A percentile compares a stretch with the other conserved stretches of the same genome.
Evolutionary conservation across 2,797 vertebrate species (phyloP).

Genomic region (Tauraco hartlaubi): DNA sequence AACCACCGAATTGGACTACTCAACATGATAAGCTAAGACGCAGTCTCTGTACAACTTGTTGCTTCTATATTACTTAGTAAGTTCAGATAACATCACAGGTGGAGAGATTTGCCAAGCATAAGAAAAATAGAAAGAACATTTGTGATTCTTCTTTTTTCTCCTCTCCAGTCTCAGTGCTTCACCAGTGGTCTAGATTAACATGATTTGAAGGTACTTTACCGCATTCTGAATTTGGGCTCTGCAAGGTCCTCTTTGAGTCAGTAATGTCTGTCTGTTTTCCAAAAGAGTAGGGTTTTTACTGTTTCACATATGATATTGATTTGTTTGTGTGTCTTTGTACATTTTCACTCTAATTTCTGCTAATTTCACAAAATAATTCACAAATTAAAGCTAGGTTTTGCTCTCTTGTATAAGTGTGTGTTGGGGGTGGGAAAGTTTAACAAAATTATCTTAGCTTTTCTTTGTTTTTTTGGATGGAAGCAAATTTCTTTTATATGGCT

Average conservation of each 20-base stretch:
- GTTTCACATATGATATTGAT: background rate
- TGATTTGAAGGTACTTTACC: background rate
- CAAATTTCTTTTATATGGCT: background rate
- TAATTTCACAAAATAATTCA: background rate
- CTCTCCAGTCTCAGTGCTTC: background rate
- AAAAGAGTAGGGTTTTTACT: background rate
- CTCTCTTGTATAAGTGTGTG: background rate
- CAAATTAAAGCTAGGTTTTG: background rate
- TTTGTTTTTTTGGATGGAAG: background rate
- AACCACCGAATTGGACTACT: background rate
- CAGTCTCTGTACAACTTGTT: background rate
- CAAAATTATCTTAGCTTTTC: background rate
- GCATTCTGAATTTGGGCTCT: background rate
- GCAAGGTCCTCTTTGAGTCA: background rate
- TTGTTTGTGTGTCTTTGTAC: background rate
- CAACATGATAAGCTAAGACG: background rate
- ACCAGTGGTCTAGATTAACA: background rate
- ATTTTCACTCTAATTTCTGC: background rate
- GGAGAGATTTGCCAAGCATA: background rate
- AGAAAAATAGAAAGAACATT: background rate
- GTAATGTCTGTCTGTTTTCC: background rate
- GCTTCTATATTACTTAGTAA: background rate
- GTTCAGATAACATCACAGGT: background rate
- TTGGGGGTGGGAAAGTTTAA: background rate
- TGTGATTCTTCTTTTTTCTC: background rate